Percentiles rank a stretch among this genome's conserved stretches.
These are phyloP conservation scores for Eupithecia centaureata DNA, from an alignment of 2,888 invertebrate genomes.

Conservation along the genomic window DNA sequence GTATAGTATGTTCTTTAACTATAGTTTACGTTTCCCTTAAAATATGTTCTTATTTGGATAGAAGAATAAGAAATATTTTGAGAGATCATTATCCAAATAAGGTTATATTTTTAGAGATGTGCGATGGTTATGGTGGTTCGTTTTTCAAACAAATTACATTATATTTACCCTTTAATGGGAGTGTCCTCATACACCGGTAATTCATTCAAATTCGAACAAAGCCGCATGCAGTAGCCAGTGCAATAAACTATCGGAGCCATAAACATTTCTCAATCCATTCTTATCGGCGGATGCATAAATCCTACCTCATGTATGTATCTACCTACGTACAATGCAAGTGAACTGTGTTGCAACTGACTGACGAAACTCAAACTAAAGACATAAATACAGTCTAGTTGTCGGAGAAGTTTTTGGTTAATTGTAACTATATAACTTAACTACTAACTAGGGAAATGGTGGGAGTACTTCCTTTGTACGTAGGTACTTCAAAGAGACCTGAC, in stretches of 20 bases:
- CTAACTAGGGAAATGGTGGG: background rate
- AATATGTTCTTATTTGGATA: too few species aligned
- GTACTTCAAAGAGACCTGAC: background rate
- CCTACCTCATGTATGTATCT: constrained; percentile 1
- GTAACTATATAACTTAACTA: background rate
- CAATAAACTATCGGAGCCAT: constrained; percentile 5
- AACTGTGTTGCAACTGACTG: constrained; percentile 10
- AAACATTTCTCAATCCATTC: constrained; percentile 26
- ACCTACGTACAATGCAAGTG: constrained; percentile 8
- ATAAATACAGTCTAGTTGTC: background rate
- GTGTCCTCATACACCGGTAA: background rate
- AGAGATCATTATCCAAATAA: too few species aligned
- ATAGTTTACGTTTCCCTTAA: too few species aligned
- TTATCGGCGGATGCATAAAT: constrained; percentile 30
- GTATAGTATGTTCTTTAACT: too few species aligned
- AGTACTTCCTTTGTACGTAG: background rate
- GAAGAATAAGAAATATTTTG: too few species aligned
- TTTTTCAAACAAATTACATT: too few species aligned
- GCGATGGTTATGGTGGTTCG: too few species aligned
- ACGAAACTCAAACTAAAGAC: constrained; percentile 6
- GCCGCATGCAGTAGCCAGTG: background rate
- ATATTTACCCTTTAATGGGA: too few species aligned
- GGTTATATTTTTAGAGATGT: too few species aligned
- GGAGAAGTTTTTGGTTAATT: background rate
- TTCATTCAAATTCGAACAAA: constrained; percentile 11